Conservation (phyloP, 2,113 vertebrate species). For the Mixornis gularis region DNA sequence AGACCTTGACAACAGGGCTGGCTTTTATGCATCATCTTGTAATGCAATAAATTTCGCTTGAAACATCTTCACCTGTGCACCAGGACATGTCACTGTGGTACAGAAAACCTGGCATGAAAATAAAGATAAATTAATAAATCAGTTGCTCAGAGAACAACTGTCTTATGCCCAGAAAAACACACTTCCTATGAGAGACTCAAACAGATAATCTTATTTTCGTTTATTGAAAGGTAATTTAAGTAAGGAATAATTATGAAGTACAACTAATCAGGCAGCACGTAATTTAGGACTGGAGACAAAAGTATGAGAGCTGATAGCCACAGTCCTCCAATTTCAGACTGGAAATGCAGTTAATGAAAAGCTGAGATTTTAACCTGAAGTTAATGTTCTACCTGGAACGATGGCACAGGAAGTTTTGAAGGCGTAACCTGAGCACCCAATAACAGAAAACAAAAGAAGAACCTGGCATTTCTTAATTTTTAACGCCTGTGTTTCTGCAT, state of each 20-base stretch:
- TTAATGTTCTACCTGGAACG: not conserved
- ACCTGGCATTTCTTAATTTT: not conserved
- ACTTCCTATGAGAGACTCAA: not conserved
- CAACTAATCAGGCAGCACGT: not conserved
- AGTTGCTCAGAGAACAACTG: not conserved
- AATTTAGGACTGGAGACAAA: not conserved
- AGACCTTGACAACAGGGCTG: not conserved
- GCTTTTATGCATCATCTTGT: not conserved
- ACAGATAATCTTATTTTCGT: not conserved
- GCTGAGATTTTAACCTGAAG: not conserved
- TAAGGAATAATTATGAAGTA: not conserved
- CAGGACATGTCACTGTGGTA: not conserved
- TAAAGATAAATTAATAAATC: not conserved
- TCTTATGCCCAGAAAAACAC: not conserved
- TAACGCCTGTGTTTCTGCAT: not conserved
- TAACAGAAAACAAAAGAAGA: not conserved
- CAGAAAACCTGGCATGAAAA: not conserved
- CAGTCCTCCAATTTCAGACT: not conserved
- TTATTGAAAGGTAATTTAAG: slow-evolving; percentile 10
- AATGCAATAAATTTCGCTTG: not conserved
- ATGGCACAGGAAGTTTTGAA: not conserved
- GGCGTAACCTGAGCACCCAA: not conserved
- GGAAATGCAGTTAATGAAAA: slow-evolving; percentile 7
- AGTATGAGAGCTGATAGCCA: not conserved
- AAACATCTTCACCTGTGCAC: not conserved